Evolutionary conservation across 2,888 invertebrate species (phyloP), one percentile per base, ranked within the genome.

Genomic region (Tetropium fuscum): DNA sequence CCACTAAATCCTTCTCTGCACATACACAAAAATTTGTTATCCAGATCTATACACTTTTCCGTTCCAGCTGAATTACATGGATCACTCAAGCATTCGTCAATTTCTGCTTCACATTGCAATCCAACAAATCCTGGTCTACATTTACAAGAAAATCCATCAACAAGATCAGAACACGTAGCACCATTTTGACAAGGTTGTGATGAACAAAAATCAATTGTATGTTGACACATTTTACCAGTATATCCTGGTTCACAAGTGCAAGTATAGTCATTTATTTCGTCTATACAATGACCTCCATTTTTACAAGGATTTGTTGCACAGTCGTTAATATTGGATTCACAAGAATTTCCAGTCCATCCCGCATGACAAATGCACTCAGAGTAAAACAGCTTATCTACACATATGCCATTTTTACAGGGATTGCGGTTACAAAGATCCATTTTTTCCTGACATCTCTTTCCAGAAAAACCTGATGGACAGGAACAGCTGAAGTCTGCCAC

Each of bases 241-340:
- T 90, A 97, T 1, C 97, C 97, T n/a, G 94, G 88, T 78, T 96
- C 95, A 78, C 97, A 98, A 49, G 89, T 90, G 77, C 97, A 98
- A 22, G 87, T 87, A 72, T 88, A 96, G 49, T 91, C 94, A 72
- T 94, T 88, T 2, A 95, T 88, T 60, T 90, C 84, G 77, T 98
- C 98, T 19, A 92, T 87, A 79, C 99, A 99, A 66, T 91, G 90
- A 0, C 97, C 98, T 25, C 91, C 93, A 80, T 98, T 97, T 71
- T 91, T 88, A 76, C 99, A 99, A 0, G 98, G 97, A 63, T 90
- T 89, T 53, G 87, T 87, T 0, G 89, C 86, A 78, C 99, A 99
- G 77, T 97, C 95, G 76, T 98, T 94, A 40, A 95, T 91, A 74
- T 97, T 96, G 2, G 90, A 87, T 72, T 97, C 96, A 77, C 98